phyloP scores from a whole-genome alignment of 2,888 invertebrate genomes.

The Hirtodrosophila cameraria region DNA sequence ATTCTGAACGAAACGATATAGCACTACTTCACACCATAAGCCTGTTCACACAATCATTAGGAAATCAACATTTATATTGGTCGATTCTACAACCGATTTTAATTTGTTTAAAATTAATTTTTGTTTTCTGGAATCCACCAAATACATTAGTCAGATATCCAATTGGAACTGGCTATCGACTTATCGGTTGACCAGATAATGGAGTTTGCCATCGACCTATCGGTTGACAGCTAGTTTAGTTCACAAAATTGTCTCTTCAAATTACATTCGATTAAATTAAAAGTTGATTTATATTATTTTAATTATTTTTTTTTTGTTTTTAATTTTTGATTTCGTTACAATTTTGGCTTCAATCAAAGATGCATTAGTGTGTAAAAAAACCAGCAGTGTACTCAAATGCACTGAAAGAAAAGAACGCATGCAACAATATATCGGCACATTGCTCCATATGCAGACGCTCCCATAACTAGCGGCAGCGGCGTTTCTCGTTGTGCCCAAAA shows the following conservation, averaged over 20 bases:
- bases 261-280: not conserved
- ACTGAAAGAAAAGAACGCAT: constrained; percentile 21
- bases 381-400: not conserved
- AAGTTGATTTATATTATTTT: not conserved
- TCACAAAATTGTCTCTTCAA: not conserved
- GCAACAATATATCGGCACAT: constrained; percentile 15
- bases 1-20: too few species aligned
- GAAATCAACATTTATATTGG: too few species aligned
- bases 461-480: constrained; percentile 58
- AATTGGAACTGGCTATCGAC: too few species aligned
- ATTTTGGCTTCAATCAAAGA: not conserved
- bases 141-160: too few species aligned
- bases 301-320: not conserved
- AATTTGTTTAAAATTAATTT: too few species aligned
- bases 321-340: not conserved
- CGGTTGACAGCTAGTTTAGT: not conserved
- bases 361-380: not conserved
- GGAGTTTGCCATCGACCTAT: not conserved
- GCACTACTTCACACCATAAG: too few species aligned
- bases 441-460: constrained; percentile 13
- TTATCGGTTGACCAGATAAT: too few species aligned
- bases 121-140: too few species aligned
- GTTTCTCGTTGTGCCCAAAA: constrained; percentile 61
- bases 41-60: too few species aligned
- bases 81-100: too few species aligned